Evolutionary conservation across 2,113 vertebrate genomes (phyloP), one percentile per base, ranked within the genome.

Genomic region (Cnemophilus loriae): DNA sequence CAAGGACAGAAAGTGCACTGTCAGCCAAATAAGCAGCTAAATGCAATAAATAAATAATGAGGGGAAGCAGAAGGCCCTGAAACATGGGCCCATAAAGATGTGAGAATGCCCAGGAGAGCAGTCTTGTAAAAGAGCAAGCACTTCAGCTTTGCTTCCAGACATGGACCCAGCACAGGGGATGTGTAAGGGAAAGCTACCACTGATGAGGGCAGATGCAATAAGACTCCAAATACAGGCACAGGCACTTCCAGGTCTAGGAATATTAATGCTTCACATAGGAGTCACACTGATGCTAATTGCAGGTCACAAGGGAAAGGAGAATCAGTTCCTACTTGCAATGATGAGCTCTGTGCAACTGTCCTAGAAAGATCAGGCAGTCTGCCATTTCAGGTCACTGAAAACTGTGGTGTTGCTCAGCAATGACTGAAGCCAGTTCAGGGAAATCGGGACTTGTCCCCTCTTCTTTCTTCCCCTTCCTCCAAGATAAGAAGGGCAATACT

Each of bases 1-100:
- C 74, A 87, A 91, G 91, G 87, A 87, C 86, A 70, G 92, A 71
- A 95, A 87, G 55, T 87, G 84, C 90, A 65, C 44, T 32, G 75
- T 90, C 95, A 96, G 95, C 93, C 85, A 80, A 94, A 94, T 59
- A 93, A 84, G 81, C 71, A 80, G 53, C 75, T 91, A 96, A 88
- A 90, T 49, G 88, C 84, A 91, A 84, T 97, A 96, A 94, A 95
- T 92, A 95, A 97, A 63, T 90, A 96, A 95, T 13, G 5, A 95
- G 61, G 63, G 55, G 86, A 84, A 96, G 91, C 71, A 93, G 87
- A 94, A 90, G 87, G 88, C 65, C 61, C 65, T 86, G 75, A 87
- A 94, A 96, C 80, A 91, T 30, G 27, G n/a, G 49, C n/a, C 84
- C 39, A 55, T 95, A 96, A 96, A 88, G 68, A 84, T 15, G 18